phyloP scores from a whole-genome alignment of 2,113 vertebrate genomes.

The Amblyornis subalaris region DNA sequence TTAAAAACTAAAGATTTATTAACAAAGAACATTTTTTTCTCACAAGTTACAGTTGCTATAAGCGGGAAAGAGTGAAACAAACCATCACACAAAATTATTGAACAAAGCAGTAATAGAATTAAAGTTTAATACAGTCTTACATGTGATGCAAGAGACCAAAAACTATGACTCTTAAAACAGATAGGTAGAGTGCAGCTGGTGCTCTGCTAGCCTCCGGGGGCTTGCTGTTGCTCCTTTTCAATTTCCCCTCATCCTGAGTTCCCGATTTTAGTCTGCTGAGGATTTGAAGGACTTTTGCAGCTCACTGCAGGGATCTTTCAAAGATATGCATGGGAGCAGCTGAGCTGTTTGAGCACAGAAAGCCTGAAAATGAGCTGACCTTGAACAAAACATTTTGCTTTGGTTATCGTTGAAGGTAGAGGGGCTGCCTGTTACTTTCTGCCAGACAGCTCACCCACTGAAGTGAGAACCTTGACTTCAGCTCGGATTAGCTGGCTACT shows the following conservation, averaged over 20 bases:
- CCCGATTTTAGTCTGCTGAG: conserved; percentile 9
- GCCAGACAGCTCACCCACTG: background rate
- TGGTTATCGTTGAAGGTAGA: background rate
- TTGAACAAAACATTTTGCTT: conserved; percentile 41
- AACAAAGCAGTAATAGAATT: background rate
- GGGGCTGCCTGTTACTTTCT: background rate
- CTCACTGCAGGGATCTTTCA: conserved; percentile 18
- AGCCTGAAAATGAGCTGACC: conserved; percentile 39
- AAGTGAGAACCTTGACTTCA: background rate
- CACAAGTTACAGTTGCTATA: background rate
- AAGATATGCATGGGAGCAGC: conserved; percentile 10
- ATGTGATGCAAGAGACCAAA: background rate
- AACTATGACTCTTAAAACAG: background rate
- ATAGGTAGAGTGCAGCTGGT: background rate
- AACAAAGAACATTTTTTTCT: background rate
- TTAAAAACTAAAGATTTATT: background rate
- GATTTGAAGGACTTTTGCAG: conserved; percentile 34
- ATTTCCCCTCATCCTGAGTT: conserved; percentile 6
- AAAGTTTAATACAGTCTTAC: background rate
- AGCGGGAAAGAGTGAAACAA: background rate
- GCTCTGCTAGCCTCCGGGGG: background rate
- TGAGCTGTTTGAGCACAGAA: background rate
- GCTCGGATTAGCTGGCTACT: background rate
- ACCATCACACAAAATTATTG: background rate
- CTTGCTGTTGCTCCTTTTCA: conserved; percentile 13